Evolutionary conservation across 2,888 invertebrate species (phyloP), one percentile per base, ranked within the genome.

Genomic region (Lithophane leautieri): DNA sequence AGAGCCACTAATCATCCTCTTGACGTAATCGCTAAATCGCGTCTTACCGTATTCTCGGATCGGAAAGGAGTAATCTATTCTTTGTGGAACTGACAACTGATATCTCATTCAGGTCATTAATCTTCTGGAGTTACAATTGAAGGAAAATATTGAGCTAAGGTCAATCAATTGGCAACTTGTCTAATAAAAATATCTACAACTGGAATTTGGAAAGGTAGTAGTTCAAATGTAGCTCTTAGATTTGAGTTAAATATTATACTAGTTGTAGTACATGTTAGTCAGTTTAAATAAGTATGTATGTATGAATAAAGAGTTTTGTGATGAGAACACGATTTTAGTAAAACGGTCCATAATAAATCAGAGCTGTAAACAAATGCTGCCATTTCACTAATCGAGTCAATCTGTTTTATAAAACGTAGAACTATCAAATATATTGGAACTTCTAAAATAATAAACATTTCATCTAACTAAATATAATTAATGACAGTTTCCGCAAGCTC

Each of bases 1-100:
- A 56, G 56, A 78, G 42, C 42, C 42, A 56, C 78, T 78, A 76
- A 78, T 70, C 54, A 69, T 78, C 47, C 61, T 75, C 47, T 78
- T 78, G 28, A 78, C 47, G 47, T 70, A 70, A 78, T 70, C 70
- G 47, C 44, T 60, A 68, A 77, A 77, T 62, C 47, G 16, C 50
- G 22, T 28, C 56, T 66, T 62, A 56, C 11, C 8, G 22, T 54
- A 77, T 78, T 47, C 19, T 50, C 28, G 22, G n/a, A 54, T 62
- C 42, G 47, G 47, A 50, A 78, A 78, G 61, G 54, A 63, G 71
- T 70, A 52, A 58, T 47, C 70, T 62, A 56, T 58, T 71, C 71
- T 56, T 79, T 63, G 50, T 70, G 40, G 11, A 4, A 52, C 28
- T 69, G 78, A 70, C 47, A 76, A 47, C 61, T 78, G 47, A 70